A percentile compares a stretch with the other conserved stretches of the same genome.
Evolutionary conservation across 2,888 invertebrate species (phyloP).

Genomic region (Aporophyla nigra): DNA sequence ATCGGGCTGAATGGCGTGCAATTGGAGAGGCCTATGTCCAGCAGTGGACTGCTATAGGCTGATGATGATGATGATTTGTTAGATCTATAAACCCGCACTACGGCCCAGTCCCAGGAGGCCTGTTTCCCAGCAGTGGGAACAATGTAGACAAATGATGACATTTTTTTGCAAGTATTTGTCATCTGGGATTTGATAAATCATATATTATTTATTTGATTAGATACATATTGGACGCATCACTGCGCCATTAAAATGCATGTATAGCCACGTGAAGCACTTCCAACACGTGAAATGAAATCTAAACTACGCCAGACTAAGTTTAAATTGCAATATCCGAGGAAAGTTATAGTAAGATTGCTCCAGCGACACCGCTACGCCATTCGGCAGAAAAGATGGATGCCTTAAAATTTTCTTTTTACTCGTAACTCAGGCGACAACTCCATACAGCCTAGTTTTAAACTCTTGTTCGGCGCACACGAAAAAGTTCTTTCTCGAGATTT

Average conservation of each 20-base stretch:
- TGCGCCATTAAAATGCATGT: background rate
- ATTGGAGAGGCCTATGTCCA: too few species aligned
- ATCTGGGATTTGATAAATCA: background rate
- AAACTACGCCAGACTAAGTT: background rate
- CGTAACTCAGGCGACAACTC: slow-evolving; percentile 21
- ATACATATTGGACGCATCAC: background rate
- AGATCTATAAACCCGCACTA: too few species aligned
- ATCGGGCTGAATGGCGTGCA: too few species aligned
- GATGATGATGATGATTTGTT: too few species aligned
- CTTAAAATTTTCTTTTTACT: slow-evolving; percentile 37
- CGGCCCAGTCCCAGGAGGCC: too few species aligned
- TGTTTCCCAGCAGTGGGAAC: too few species aligned
- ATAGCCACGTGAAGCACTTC: too few species aligned
- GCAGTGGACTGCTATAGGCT: too few species aligned
- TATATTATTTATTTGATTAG: background rate
- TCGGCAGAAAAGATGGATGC: slow-evolving; percentile 35
- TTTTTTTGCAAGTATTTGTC: background rate
- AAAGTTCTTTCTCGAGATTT: slow-evolving; percentile 49
- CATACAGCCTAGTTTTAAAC: slow-evolving; percentile 52
- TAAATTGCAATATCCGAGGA: slow-evolving; percentile 9
- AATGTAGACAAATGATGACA: too few species aligned
- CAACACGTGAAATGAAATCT: background rate
- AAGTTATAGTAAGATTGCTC: slow-evolving; percentile 6
- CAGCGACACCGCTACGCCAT: slow-evolving; percentile 1
- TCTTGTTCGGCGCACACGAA: slow-evolving; percentile 32